Evolutionary conservation across 2,797 vertebrate species (phyloP), one percentile per base, ranked within the genome.

Genomic region (Hoplostethus mediterraneus): DNA sequence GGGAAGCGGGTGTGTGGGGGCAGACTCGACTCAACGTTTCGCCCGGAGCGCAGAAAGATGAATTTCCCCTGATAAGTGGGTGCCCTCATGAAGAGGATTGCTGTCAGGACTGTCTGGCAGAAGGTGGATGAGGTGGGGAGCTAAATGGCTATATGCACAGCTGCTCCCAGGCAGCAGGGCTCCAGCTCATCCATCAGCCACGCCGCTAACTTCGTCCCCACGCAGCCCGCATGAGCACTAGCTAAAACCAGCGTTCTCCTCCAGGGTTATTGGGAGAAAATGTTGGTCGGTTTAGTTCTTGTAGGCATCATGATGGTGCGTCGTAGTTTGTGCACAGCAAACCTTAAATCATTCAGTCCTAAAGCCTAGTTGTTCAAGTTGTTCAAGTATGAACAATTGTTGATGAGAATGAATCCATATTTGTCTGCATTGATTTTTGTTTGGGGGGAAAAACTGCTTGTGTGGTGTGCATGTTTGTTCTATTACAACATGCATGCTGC

Each of bases 111-210:
- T 53, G 75, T 83, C 83, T 82, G 87, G 73, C 75, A 74, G 75
- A 82, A 74, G 89, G 85, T 84, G 65, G 85, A 87, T 83, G 87
- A 89, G 84, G 78, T 83, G 75, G 80, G 81, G 75, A 85, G 81
- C 88, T 79, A 85, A 80, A 87, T 86, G 84, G 86, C 73, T 80
- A 65, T 75, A 86, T 82, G 90, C 83, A 78, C 86, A 89, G 88
- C 83, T 88, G 88, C 83, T 87, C 71, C 56, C 70, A 68, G 81
- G 80, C 80, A 83, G 70, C 75, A 33, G 38, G 60, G 67, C 78
- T 82, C 83, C 70, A 48, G 56, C 85, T 81, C 86, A 85, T 90
- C 81, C 78, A 84, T 90, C 87, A 89, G 80, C 71, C 56, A 40
- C 48, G n/a, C 63, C 3, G 30, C 78, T 58, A 60, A 47, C 59